Base-by-base conservation (phyloP, 2,888 invertebrate genomes). In the Aspidiotus destructor region DNA sequence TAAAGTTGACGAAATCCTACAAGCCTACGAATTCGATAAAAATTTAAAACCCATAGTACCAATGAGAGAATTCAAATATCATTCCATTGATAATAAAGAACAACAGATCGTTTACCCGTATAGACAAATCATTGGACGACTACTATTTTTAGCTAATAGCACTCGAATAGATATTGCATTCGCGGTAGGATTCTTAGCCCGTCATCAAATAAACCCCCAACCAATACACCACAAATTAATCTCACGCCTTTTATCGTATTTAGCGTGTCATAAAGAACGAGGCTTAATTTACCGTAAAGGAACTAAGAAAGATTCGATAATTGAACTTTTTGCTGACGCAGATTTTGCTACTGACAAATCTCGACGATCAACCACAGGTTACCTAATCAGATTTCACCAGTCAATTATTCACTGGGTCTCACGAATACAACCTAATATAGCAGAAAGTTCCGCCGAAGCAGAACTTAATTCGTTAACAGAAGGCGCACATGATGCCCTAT, bases 361-460 rank as follows among this genome's bases (percentile, higher is more conserved):
- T 48, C 48, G 48, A 13, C 48, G 11, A n/a, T 48, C 48, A 48
- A 48, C 48, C n/a, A 48, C n/a, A 48, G 48, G 48, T 1, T 48
- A 13, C 48, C 48, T 48, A 13, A 48, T 48, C 48, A 11, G 48
- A 48, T 48, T 13, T 13, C 48, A 48, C 6, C 2, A n/a, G 2
- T 48, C 11, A 48, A 48, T n/a, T 13, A 48, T 48, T 13, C n/a
- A 48, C 6, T 48, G 48, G 48, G 48, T n/a, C 6, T 13, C n/a
- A 2, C 48, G 48, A 2, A 11, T 48, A 11, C 48, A 48, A 48
- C 10, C 48, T 6, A 13, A 11, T 13, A 48, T 48, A 48, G 48
- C 48, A 3, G 48, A 48, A 48, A 48, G 48, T 48, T 48, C 48
- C n/a, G 48, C 48, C n/a, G 48, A 48, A 48, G 48, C 48, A 48